A percentile compares a stretch with the other conserved stretches of the same genome.
Evolutionary conservation across 2,888 invertebrate genomes (phyloP).

Genomic region (Latrodectus hesperus): DNA sequence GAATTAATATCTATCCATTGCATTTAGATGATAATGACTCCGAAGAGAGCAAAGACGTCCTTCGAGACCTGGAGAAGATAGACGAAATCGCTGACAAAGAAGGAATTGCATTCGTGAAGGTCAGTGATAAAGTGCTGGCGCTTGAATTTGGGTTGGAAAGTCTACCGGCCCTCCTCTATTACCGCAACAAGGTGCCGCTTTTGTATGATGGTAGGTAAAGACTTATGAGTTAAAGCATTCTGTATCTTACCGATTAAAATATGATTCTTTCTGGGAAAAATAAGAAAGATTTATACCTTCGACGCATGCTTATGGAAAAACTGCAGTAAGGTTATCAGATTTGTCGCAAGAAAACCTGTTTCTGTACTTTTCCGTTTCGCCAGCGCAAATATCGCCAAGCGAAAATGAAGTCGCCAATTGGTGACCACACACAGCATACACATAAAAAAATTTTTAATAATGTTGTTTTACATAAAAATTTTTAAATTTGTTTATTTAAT

Average conservation of each 20-base stretch:
- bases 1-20: background rate
- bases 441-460: no score
- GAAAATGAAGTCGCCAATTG: no score
- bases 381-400: no score
- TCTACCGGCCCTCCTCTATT: slow-evolving; percentile 91
- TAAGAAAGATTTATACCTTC: background rate
- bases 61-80: slow-evolving; percentile 71
- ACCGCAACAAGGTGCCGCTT: slow-evolving; percentile 94
- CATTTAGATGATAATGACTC: slow-evolving; percentile 90
- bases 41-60: slow-evolving; percentile 80
- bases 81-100: slow-evolving; percentile 72
- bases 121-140: slow-evolving; percentile 91
- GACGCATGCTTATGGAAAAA: background rate
- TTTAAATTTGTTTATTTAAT: no score
- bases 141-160: slow-evolving; percentile 93
- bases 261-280: no score
- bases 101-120: slow-evolving; percentile 79
- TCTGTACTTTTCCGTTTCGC: no score
- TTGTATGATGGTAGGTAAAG: slow-evolving; percentile 87
- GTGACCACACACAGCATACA: no score
- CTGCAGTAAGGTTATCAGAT: background rate
- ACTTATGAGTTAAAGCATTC: no score
- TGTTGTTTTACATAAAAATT: no score
- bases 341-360: no score
- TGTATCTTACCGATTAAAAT: no score